A percentile compares a stretch with the other conserved stretches of the same genome.
These are phyloP conservation scores for Drosophila kanekoi DNA, from an alignment of 2,888 invertebrate species.

Conservation along the genomic window DNA sequence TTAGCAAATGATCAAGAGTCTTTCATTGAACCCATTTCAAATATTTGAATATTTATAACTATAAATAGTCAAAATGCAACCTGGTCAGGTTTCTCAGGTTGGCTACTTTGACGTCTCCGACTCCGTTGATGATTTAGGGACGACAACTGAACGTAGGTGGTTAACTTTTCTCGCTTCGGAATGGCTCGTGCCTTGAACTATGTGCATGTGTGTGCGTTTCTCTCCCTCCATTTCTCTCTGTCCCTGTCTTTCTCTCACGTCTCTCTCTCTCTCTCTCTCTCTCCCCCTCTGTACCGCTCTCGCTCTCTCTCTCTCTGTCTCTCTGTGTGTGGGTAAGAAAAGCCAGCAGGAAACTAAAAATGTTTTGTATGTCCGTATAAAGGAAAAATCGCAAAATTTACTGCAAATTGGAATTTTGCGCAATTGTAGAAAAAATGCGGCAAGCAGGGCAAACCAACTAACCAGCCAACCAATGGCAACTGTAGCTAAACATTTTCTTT, in stretches of 20 bases:
- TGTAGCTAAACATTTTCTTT: conserved; percentile 49
- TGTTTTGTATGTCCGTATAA: conserved; percentile 81
- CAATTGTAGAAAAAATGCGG: conserved; percentile 79
- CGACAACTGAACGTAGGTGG: conserved; percentile 50
- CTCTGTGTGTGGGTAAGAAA: conserved; percentile 48
- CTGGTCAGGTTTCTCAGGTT: conserved; percentile 19
- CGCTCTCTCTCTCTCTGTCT: conserved; percentile 2
- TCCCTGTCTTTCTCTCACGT: neutral
- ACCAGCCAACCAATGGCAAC: conserved; percentile 48
- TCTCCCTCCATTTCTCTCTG: conserved; percentile 7
- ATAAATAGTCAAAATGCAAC: conserved; percentile 56
- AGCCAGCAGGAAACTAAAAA: conserved; percentile 80
- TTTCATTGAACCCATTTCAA: conserved; percentile 53
- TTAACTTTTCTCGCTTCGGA: conserved; percentile 1
- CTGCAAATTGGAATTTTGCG: conserved; percentile 84
- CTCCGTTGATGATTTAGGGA: conserved; percentile 29
- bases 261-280: neutral
- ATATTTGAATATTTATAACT: no score
- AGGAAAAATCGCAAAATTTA: conserved; percentile 84
- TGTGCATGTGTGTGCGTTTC: neutral
- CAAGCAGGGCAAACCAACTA: conserved; percentile 37
- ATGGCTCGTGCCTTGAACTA: conserved; percentile 7
- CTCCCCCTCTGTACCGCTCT: conserved; percentile 27
- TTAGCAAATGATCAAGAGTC: conserved; percentile 50
- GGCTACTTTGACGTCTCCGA: conserved; percentile 7